Conservation (phyloP, 2,888 invertebrate genomes). For the Drepanosiphum platanoidis region DNA sequence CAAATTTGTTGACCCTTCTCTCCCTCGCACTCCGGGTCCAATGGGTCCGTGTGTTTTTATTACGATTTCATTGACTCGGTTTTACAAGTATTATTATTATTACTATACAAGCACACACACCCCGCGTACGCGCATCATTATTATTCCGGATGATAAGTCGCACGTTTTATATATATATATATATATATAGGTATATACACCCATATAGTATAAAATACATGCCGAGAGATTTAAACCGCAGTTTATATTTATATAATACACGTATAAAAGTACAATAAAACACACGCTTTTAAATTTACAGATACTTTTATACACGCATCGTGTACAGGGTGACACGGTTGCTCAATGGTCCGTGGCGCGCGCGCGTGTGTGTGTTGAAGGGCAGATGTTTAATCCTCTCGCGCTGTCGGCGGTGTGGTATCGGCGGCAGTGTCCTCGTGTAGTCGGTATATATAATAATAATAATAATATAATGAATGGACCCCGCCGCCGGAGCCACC, state of each 20-base stretch:
- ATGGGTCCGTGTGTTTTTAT: slow-evolving; percentile 1
- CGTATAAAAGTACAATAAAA: neutral
- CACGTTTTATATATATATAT: too few species aligned
- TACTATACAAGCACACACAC: neutral
- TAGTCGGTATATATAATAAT: too few species aligned
- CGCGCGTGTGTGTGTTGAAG: slow-evolving; percentile 28
- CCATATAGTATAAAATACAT: neutral
- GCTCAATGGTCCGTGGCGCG: slow-evolving; percentile 51
- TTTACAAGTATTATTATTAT: slow-evolving; percentile 15
- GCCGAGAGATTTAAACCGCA: neutral
- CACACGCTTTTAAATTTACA: neutral
- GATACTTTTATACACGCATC: neutral
- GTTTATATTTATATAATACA: neutral
- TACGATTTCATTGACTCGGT: slow-evolving; percentile 33
- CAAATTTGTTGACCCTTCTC: neutral
- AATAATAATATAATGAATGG: slow-evolving; percentile 61
- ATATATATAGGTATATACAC: too few species aligned
- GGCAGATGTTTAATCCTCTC: slow-evolving; percentile 62
- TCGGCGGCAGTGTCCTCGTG: slow-evolving; percentile 26
- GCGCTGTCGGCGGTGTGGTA: slow-evolving; percentile 14
- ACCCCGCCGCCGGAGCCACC: slow-evolving; percentile 43
- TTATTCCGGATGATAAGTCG: slow-evolving; percentile 54
- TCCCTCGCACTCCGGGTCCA: neutral
- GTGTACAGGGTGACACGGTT: slow-evolving; percentile 47
- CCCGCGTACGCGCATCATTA: slow-evolving; percentile 9